Base-by-base conservation (phyloP, 2,797 vertebrate genomes). In the Clarias pachynema region DNA sequence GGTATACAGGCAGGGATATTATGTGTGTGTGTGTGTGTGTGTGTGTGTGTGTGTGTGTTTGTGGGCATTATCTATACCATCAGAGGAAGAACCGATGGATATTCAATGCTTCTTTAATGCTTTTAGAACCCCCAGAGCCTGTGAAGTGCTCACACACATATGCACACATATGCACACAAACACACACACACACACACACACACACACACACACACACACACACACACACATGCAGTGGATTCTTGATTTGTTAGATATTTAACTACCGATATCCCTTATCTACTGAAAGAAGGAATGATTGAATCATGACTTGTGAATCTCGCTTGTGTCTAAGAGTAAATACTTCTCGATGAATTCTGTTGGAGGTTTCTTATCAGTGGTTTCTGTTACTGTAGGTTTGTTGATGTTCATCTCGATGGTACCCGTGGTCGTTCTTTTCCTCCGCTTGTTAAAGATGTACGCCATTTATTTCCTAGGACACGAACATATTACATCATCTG, bases 401-500 rank as follows among this genome's bases (percentile, higher is more conserved):
- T 60, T 60, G 57, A 7, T 75, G 73, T 37, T 15, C 18, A 14
- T 59, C 91, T 90, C 89, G 92, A 93, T 89, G 88, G 90, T 88
- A 87, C 90, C 26, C 72, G 86, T 63, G 78, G 57, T 59, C 24
- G 59, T 60, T 60, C 70, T 85, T 57, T 57, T 78, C 56, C 44
- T 89, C 87, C 79, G 87, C 84, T 86, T 92, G 93, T 93, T 92
- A 92, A 94, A 92, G 93, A 90, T 78, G 85, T 89, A 89, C 91
- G 89, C 94, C 91, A 91, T 87, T 86, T 93, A 93, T 60, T 93
- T 94, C 91, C 93, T 92, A 91, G 94, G 93, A 95, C 94, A 93
- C 94, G 92, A 95, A 93, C 91, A 91, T 91, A 94, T 95, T 94
- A 93, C 91, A 91, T 91, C 92, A 92, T 92, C 93, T 94, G 94